Base-by-base conservation (phyloP, 2,113 vertebrate species). In the Rousettus leschenaultii region DNA sequence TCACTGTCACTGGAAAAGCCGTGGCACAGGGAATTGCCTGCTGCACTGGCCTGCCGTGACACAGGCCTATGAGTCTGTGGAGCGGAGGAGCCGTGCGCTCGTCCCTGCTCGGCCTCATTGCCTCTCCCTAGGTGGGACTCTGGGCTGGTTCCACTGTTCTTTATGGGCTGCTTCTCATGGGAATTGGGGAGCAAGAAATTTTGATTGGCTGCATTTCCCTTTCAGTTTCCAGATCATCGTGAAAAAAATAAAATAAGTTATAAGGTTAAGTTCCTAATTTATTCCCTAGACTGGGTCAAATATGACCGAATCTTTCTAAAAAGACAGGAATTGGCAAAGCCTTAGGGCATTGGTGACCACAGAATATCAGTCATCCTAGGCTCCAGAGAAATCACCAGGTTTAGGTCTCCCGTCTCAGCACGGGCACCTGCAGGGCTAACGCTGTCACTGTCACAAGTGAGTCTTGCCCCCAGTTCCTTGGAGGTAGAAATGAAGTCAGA, bases 291-390 rank as follows among this genome's bases (percentile, higher is more conserved):
- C 59, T 73, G 40, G 59, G 51, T 82, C 96, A 73, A 82, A 86
- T 1, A 21, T 68, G 74, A 86, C 43, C 63, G 53, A 94, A 22
- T 86, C 68, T 95, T 89, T 94, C 35, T 91, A 57, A 93, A 95
- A 96, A 53, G 28, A 53, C 9, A 28, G 57, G 65, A 22, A 80
- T 86, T 73, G 28, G 22, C 35, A 87, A 59, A 33, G 38, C 33
- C 14, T 70, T 33, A 21, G 45, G 33, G 33, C 48, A 18, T 92
- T 22, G 18, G 3, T 45, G 65, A 74, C 40, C 84, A 68, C 2
- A 79, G 57, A 33, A 21, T 63, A 18, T 59, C 28, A 73, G 26
- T 53, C 66, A 74, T 33, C 10, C 4, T 28, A 73, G 18, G 18
- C 18, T 70, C 61, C 68, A 73, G 38, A 71, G 38, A 65, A 71